A percentile compares a stretch with the other conserved stretches of the same genome.
Evolutionary conservation across 2,888 invertebrate genomes (phyloP).

Genomic region (Coronaproctus castanopsis): DNA sequence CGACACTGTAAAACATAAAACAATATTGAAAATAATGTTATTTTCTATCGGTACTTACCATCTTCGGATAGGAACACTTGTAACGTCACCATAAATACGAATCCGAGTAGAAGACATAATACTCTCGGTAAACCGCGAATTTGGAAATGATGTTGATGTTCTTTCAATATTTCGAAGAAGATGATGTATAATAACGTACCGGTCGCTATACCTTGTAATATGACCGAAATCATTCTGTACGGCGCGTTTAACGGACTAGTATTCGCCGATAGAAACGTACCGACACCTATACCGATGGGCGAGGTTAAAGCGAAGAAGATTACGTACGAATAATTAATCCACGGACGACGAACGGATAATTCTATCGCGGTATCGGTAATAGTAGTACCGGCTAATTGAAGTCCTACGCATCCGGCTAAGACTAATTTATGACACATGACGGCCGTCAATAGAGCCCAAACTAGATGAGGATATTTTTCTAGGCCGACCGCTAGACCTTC

Average conservation of each 20-base stretch:
- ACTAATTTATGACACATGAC: conserved; percentile 44
- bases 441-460: conserved; percentile 42
- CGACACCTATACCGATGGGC: conserved; percentile 43
- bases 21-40: too few species aligned
- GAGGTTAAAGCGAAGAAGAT: conserved; percentile 42
- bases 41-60: too few species aligned
- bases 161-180: conserved; percentile 52
- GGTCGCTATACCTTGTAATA: conserved; percentile 47
- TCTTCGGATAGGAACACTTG: conserved; percentile 8
- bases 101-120: conserved; percentile 34
- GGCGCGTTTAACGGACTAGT: conserved; percentile 3
- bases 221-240: conserved; percentile 24
- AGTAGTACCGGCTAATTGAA: conserved; percentile 36
- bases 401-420: conserved; percentile 42
- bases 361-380: too few species aligned
- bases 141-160: conserved; percentile 28
- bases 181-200: conserved; percentile 61
- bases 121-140: conserved; percentile 33
- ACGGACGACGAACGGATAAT: too few species aligned
- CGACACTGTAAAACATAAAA: too few species aligned
- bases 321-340: conserved; percentile 33
- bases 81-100: conserved; percentile 30
- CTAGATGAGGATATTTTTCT: conserved; percentile 32
- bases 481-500: conserved; percentile 63
- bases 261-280: conserved; percentile 26